Evolutionary conservation across 1,140 invertebrate genomes (phyloP).

Genomic region (Hyles vespertilio): DNA sequence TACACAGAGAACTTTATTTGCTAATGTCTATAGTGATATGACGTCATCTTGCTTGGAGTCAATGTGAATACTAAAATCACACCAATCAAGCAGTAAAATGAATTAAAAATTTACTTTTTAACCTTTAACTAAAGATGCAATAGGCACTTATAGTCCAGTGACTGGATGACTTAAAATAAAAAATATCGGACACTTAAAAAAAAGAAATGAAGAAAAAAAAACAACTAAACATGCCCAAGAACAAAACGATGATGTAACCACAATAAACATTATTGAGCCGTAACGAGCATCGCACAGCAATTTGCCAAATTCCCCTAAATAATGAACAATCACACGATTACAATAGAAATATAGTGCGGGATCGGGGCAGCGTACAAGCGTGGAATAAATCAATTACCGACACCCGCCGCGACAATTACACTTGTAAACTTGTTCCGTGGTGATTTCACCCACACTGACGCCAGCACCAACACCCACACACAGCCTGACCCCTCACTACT

Average conservation of each 20-base stretch:
- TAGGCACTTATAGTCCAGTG: too few relatives aligned
- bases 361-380: conserved; percentile 13
- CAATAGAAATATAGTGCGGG: conserved; percentile 22
- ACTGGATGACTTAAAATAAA: too few relatives aligned
- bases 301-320: conserved; percentile 20
- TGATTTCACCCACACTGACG: conserved; percentile 24
- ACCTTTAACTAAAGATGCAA: too few relatives aligned
- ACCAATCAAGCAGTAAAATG: neutral
- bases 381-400: conserved; percentile 51
- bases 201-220: too few relatives aligned
- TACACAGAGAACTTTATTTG: conserved; percentile 18
- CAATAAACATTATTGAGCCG: conserved; percentile 30
- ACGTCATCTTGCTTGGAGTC: too few relatives aligned
- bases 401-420: conserved; percentile 49
- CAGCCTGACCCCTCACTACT: conserved; percentile 28
- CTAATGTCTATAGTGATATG: conserved; percentile 12
- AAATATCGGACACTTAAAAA: too few relatives aligned
- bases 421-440: conserved; percentile 47
- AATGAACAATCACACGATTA: conserved; percentile 24
- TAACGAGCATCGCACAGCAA: conserved; percentile 20
- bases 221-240: too few relatives aligned
- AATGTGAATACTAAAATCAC: neutral
- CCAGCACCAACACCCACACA: conserved; percentile 12
- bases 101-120: too few relatives aligned
- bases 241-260: too few relatives aligned